A percentile compares a stretch with the other conserved stretches of the same genome.
Conservation (phyloP, 2,113 vertebrate genomes). For the Haemorhous mexicanus region DNA sequence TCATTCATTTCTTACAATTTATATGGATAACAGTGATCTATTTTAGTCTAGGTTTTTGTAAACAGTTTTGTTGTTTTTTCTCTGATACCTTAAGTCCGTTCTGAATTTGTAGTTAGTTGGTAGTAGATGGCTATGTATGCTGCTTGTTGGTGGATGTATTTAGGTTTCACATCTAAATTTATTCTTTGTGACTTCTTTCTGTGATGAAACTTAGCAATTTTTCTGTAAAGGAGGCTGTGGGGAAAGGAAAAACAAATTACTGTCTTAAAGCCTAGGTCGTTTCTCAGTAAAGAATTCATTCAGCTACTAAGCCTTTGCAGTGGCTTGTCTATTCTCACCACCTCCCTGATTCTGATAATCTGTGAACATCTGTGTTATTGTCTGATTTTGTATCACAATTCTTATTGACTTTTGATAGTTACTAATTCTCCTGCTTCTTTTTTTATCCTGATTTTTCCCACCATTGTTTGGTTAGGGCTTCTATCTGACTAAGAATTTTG, state of each 20-base stretch:
- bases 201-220: neutral
- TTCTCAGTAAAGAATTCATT: neutral
- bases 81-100: neutral
- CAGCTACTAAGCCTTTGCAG: neutral
- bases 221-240: neutral
- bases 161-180: neutral
- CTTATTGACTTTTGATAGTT: neutral
- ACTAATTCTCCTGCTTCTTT: neutral
- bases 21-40: neutral
- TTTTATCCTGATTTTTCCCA: neutral
- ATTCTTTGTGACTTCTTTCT: neutral
- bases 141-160: neutral
- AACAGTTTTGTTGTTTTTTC: neutral
- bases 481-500: neutral
- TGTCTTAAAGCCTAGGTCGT: neutral
- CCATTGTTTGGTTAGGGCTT: neutral
- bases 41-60: neutral
- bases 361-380: fast-evolving
- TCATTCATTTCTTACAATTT: neutral
- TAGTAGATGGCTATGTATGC: neutral
- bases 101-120: neutral
- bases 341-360: neutral
- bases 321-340: neutral
- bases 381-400: neutral
- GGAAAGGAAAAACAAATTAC: neutral